Percentiles rank a stretch among this genome's conserved stretches.
Evolutionary conservation across 1,140 invertebrate genomes (phyloP).

Genomic region (Euura lappo): DNA sequence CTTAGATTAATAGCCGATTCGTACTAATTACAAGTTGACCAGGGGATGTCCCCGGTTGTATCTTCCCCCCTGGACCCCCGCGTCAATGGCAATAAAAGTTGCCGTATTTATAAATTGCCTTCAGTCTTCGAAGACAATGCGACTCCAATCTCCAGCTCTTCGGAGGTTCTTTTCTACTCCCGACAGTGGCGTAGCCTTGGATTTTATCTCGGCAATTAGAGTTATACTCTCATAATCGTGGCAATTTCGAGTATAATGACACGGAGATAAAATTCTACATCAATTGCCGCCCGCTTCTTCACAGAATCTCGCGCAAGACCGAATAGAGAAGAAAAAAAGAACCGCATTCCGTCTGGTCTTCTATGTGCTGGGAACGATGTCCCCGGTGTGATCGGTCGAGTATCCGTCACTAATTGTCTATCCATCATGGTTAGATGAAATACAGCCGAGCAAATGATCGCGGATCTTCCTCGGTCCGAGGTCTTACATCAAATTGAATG

Average conservation of each 20-base stretch:
- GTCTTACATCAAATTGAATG: slow-evolving; percentile 43
- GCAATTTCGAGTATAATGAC: slow-evolving; percentile 9
- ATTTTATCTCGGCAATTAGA: slow-evolving; percentile 9
- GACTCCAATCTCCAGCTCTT: slow-evolving; percentile 7
- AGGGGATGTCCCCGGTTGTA: slow-evolving; percentile 31
- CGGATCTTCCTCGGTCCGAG: slow-evolving; percentile 10
- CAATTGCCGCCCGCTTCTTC: not conserved
- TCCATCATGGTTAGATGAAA: too few species aligned
- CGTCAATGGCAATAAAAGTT: slow-evolving; percentile 27
- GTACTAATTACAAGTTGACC: slow-evolving; percentile 49
- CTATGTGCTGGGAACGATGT: too few species aligned
- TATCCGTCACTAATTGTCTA: too few species aligned
- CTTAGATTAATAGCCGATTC: slow-evolving; percentile 51
- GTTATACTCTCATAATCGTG: not conserved
- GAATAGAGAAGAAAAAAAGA: too few species aligned
- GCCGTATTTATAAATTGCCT: slow-evolving; percentile 9
- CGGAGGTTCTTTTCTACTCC: slow-evolving; percentile 10
- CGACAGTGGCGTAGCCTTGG: slow-evolving; percentile 7
- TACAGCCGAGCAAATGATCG: too few species aligned
- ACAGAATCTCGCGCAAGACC: too few species aligned
- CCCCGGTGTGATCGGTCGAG: too few species aligned
- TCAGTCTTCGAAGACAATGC: slow-evolving; percentile 13
- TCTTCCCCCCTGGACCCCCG: slow-evolving; percentile 17
- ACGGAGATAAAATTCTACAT: not conserved
- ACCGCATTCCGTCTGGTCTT: too few species aligned